These are phyloP conservation scores for Halichoerus grypus DNA, from an alignment of 2,113 vertebrate genomes.

Conservation along the genomic window DNA sequence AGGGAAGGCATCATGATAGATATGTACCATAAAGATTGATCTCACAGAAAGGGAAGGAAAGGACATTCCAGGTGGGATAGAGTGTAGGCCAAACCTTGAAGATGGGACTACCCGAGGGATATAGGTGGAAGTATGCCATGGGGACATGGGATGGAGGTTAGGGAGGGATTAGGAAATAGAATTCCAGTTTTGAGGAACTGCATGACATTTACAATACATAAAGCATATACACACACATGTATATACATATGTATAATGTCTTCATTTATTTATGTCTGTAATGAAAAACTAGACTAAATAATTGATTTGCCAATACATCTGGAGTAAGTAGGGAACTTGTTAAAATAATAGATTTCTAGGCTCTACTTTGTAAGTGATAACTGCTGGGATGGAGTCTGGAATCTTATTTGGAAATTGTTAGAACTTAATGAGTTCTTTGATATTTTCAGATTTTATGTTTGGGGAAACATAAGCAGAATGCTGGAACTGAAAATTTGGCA, in stretches of 20 bases:
- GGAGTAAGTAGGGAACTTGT: not conserved
- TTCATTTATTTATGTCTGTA: not conserved
- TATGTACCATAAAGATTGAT: not conserved
- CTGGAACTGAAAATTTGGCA: not conserved
- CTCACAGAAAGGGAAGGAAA: not conserved
- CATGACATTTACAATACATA: not conserved
- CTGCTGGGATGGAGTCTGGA: not conserved
- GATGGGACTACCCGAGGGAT: not conserved
- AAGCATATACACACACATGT: not conserved
- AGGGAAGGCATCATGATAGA: not conserved
- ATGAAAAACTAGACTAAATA: not conserved
- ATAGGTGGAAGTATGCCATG: not conserved
- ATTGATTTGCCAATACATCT: not conserved
- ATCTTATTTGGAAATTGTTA: not conserved
- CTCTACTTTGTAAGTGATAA: not conserved
- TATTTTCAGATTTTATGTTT: constrained; percentile 1
- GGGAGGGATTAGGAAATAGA: not conserved
- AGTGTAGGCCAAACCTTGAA: not conserved
- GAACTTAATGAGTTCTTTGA: constrained; percentile 26
- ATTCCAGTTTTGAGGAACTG: not conserved
- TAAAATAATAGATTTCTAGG: constrained; percentile 6
- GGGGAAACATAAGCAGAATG: not conserved
- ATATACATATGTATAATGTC: not conserved
- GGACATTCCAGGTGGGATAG: not conserved
- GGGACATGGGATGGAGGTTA: not conserved